Percentiles rank a stretch among this genome's conserved stretches.
These are phyloP conservation scores for Etheostoma spectabile DNA, from an alignment of 2,113 vertebrate species.

Conservation along the genomic window DNA sequence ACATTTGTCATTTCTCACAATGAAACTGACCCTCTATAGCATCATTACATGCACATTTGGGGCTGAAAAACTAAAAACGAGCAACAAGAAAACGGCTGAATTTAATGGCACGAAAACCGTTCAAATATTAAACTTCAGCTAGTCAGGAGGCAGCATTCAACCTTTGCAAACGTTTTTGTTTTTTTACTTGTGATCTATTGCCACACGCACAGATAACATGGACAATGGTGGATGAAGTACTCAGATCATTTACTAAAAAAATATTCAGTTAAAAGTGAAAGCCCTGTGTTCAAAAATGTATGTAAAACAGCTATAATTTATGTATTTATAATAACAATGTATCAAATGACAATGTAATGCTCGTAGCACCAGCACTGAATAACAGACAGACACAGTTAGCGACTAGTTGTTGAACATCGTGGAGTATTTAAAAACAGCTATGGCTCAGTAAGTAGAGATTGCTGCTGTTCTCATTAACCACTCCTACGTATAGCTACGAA, in stretches of 20 bases:
- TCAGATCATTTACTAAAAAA: neutral
- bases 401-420: no score
- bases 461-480: no score
- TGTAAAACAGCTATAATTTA: neutral
- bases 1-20: slow-evolving; percentile 69
- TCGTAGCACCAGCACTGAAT: no score
- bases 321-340: neutral
- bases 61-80: slow-evolving; percentile 54
- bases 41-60: slow-evolving; percentile 72
- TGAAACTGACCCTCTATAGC: slow-evolving; percentile 80
- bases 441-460: no score
- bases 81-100: slow-evolving; percentile 29
- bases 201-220: neutral
- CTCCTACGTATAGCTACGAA: no score
- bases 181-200: slow-evolving; percentile 24
- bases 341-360: no score
- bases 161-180: slow-evolving; percentile 15
- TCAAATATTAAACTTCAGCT: slow-evolving; percentile 31
- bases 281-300: neutral
- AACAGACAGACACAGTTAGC: no score
- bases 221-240: neutral
- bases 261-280: neutral
- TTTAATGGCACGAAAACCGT: slow-evolving; percentile 39
- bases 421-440: no score
- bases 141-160: slow-evolving; percentile 33